Conservation (phyloP, 2,888 invertebrate genomes). For the Heteropelma amictum region DNA sequence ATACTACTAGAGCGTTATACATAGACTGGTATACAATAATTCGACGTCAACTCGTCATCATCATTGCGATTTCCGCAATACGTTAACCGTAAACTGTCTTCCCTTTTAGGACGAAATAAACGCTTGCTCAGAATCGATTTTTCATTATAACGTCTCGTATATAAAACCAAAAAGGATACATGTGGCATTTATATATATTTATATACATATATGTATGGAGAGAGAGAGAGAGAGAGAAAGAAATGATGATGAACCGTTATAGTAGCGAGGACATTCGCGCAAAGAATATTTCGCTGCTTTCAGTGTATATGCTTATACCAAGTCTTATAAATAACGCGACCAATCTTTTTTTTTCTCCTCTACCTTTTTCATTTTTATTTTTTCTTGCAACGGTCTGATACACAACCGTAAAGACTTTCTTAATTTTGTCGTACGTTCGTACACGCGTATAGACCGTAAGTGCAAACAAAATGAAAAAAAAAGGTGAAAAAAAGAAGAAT, state of each 20-base stretch:
- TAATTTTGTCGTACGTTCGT: neutral
- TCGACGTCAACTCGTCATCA: constrained; percentile 39
- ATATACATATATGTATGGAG: neutral
- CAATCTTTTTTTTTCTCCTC: too few species aligned
- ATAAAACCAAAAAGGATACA: constrained; percentile 20
- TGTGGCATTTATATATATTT: neutral
- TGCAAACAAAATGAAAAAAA: constrained; percentile 6
- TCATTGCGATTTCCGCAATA: constrained; percentile 33
- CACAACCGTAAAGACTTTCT: neutral
- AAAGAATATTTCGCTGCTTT: constrained; percentile 5
- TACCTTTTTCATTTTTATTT: constrained; percentile 34
- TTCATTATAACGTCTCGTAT: constrained; percentile 35
- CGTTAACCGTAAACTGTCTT: constrained; percentile 33
- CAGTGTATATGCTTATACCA: constrained; percentile 11
- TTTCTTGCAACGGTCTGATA: neutral
- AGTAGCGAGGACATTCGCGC: constrained; percentile 34
- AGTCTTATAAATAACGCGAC: too few species aligned
- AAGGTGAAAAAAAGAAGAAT: neutral
- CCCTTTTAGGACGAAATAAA: constrained; percentile 37
- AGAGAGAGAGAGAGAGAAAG: neutral
- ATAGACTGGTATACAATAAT: neutral
- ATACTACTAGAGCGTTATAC: neutral
- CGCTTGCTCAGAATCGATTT: constrained; percentile 31
- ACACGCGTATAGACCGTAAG: neutral
- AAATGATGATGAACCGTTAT: constrained; percentile 38